phyloP scores from a whole-genome alignment of 2,113 vertebrate genomes.

The Orthochromis indermauri region DNA sequence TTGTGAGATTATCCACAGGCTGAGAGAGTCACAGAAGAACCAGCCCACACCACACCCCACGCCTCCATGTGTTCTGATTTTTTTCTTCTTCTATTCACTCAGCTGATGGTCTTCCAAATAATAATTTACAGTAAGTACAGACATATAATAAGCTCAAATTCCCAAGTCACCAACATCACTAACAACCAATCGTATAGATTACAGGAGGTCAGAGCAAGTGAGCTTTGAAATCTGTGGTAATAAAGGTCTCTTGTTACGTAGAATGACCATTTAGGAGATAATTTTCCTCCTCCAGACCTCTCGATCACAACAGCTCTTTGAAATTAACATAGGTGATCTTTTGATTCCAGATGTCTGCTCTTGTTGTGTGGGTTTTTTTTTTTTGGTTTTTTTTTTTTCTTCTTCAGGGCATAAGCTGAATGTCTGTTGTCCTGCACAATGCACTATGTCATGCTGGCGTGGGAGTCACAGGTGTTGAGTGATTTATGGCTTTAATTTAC shows the following conservation, averaged over 20 bases:
- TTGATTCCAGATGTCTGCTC: slow-evolving; percentile 1
- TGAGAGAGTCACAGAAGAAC: background rate
- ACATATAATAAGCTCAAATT: background rate
- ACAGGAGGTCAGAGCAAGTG: background rate
- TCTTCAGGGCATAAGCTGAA: background rate
- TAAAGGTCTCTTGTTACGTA: background rate
- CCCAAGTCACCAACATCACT: background rate
- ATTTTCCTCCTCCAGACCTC: background rate
- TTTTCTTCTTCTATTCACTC: background rate
- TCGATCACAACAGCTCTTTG: background rate
- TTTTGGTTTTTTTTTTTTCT: accelerated
- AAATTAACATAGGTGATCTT: background rate
- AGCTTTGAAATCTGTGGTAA: background rate
- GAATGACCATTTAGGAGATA: background rate
- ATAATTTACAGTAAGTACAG: background rate
- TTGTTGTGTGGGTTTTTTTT: background rate
- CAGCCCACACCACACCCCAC: background rate
- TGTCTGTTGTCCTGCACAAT: background rate
- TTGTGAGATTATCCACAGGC: background rate
- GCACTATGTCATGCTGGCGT: background rate
- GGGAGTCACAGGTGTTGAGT: slow-evolving; percentile 57
- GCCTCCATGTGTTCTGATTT: background rate
- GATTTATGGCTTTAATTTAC: slow-evolving; percentile 67
- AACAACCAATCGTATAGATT: background rate
- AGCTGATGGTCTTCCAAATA: background rate